A percentile compares a stretch with the other conserved stretches of the same genome.
Conservation (phyloP, 2,888 invertebrate species). For the Cantharis lateralis region DNA sequence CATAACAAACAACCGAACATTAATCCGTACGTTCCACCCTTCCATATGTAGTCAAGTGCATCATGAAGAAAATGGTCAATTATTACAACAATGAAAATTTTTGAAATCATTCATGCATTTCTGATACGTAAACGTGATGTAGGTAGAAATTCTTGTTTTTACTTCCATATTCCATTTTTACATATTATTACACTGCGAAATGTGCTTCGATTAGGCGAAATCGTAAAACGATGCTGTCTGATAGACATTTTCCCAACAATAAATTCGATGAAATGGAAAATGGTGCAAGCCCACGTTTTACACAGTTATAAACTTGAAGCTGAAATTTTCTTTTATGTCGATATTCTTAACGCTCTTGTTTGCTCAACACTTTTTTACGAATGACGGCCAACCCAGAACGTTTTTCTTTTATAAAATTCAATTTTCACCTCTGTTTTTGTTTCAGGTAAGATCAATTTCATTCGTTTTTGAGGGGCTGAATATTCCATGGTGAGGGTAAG, state of each 20-base stretch:
- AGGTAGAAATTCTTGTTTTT: background rate
- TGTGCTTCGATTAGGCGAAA: background rate
- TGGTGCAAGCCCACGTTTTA: background rate
- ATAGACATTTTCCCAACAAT: background rate
- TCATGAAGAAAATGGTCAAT: slow-evolving; percentile 9
- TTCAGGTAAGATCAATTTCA: background rate
- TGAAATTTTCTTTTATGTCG: background rate
- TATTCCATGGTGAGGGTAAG: background rate
- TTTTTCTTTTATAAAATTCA: background rate
- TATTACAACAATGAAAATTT: background rate
- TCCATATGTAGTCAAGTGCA: slow-evolving; percentile 19
- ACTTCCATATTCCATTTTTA: background rate
- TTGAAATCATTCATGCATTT: background rate
- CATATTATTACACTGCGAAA: background rate
- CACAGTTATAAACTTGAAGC: background rate
- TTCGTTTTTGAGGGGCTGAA: background rate
- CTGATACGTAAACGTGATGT: background rate
- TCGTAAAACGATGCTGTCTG: background rate
- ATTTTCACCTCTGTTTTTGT: background rate
- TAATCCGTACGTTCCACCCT: slow-evolving; percentile 22
- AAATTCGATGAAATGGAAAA: background rate
- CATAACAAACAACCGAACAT: slow-evolving; percentile 32
- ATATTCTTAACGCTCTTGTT: background rate
- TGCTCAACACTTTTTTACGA: background rate
- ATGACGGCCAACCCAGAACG: background rate